Conservation (phyloP, 2,113 vertebrate genomes). For the Porphyrio hochstetteri region DNA sequence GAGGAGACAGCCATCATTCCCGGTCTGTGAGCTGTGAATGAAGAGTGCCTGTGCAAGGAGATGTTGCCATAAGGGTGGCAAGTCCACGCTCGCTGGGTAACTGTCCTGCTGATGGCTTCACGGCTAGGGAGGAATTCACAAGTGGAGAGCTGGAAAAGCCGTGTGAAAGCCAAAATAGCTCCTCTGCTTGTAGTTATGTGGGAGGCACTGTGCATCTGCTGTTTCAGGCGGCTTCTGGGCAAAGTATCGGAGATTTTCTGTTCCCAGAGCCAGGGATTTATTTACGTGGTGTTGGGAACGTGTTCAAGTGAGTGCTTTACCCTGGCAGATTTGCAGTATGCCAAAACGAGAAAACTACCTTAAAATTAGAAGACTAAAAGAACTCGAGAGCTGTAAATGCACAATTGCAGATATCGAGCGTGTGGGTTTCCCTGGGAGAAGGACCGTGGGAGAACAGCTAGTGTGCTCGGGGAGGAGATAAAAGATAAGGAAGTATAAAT, state of each 20-base stretch:
- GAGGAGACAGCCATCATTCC: not conserved
- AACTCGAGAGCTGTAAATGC: not conserved
- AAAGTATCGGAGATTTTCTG: not conserved
- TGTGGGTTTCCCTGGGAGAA: not conserved
- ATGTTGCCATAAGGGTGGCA: not conserved
- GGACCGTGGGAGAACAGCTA: slow-evolving; percentile 42
- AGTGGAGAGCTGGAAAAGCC: not conserved
- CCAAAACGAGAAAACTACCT: not conserved
- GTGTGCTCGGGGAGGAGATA: not conserved
- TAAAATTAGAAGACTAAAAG: not conserved
- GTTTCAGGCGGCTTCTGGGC: not conserved
- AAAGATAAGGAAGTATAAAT: slow-evolving; percentile 58
- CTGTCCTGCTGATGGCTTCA: not conserved
- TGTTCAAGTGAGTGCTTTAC: not conserved
- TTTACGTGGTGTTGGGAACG: not conserved
- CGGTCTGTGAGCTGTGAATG: not conserved
- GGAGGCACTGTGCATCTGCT: not conserved
- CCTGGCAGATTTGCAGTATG: not conserved
- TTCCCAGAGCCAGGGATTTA: not conserved
- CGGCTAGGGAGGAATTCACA: not conserved
- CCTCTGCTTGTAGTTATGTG: not conserved
- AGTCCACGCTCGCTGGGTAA: not conserved
- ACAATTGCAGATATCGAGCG: not conserved
- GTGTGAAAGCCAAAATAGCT: not conserved
- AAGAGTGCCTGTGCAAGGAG: not conserved